These are phyloP conservation scores for Atopsyche davidsoni DNA, from an alignment of 1,140 invertebrate genomes.

Conservation along the genomic window DNA sequence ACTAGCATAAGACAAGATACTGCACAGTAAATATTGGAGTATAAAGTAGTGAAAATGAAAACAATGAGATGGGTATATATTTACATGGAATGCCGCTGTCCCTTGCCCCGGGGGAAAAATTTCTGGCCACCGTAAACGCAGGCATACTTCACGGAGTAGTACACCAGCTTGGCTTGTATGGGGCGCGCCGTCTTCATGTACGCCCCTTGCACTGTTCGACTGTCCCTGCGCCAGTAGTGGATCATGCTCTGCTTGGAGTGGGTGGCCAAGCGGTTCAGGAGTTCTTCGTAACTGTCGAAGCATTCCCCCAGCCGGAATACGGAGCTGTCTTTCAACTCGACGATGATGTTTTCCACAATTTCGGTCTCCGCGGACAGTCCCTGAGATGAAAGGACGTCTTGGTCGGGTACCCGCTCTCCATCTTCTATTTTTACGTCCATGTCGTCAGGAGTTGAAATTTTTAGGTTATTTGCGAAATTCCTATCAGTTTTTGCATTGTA, in stretches of 20 bases:
- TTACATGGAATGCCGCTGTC: conserved; percentile 32
- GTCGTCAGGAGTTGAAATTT: no score
- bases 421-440: no score
- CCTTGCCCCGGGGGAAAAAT: conserved; percentile 41
- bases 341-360: neutral
- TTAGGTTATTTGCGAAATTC: no score
- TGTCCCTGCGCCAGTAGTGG: conserved; percentile 45
- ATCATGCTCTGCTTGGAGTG: conserved; percentile 41
- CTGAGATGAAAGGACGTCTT: no score
- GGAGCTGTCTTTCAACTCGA: conserved; percentile 15
- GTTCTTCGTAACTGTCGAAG: conserved; percentile 43
- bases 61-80: no score
- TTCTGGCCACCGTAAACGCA: conserved; percentile 47
- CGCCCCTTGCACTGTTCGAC: conserved; percentile 43
- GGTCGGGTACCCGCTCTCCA: no score
- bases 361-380: no score
- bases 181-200: conserved; percentile 46
- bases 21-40: no score
- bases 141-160: conserved; percentile 47
- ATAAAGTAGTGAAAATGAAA: no score
- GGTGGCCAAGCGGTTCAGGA: conserved; percentile 38
- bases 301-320: conserved; percentile 38
- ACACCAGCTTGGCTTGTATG: conserved; percentile 41
- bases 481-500: no score
- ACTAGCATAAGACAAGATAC: no score